These are phyloP conservation scores for Tupaia chinensis DNA, from an alignment of 2,113 vertebrate species.

Conservation along the genomic window DNA sequence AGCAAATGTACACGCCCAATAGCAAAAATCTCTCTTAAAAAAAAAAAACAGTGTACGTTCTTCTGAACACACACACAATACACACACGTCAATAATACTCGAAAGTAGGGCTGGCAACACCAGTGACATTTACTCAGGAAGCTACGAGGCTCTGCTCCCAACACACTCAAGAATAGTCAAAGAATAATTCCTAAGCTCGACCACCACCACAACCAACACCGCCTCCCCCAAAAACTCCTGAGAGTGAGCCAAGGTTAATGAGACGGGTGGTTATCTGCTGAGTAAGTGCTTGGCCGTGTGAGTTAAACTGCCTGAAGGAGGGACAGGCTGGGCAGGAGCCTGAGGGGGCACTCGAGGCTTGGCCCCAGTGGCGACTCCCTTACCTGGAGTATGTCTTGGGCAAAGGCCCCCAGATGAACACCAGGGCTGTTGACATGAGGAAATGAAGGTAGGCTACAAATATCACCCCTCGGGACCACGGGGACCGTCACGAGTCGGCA, in stretches of 20 bases:
- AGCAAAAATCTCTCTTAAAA: too few relatives aligned
- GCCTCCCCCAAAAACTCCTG: background rate
- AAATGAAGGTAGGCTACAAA: background rate
- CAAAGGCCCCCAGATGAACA: background rate
- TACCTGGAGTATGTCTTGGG: background rate
- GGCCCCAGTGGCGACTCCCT: background rate
- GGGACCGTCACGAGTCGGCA: background rate
- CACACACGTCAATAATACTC: background rate
- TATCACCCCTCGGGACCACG: background rate
- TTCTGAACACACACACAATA: too few relatives aligned
- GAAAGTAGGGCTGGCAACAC: background rate
- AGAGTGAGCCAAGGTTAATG: conserved; percentile 46
- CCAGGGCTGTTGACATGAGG: background rate
- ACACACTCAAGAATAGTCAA: background rate
- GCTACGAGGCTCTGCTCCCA: background rate
- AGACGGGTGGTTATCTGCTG: conserved; percentile 36
- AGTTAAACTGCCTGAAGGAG: background rate
- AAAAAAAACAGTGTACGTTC: too few relatives aligned
- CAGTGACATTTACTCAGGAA: background rate
- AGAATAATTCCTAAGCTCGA: background rate
- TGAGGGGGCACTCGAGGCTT: background rate
- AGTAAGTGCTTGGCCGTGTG: conserved; percentile 30
- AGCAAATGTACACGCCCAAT: too few relatives aligned
- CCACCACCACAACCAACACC: background rate
- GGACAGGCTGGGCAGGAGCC: background rate